Evolutionary conservation across 2,113 vertebrate species (phyloP).

Genomic region (Arothron firmamentum): DNA sequence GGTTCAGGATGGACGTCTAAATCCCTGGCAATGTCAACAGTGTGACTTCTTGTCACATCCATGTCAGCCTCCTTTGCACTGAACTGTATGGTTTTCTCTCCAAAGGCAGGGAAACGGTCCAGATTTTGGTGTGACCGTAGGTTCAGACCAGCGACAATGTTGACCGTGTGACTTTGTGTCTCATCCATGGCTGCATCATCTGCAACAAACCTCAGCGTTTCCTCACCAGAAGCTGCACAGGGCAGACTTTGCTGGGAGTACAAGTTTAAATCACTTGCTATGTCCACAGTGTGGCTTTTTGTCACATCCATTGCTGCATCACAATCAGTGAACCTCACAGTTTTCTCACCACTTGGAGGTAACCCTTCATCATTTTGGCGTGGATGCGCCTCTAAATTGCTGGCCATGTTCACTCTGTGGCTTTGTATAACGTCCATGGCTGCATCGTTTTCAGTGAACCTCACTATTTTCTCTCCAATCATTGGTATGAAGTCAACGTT

Average conservation of each 20-base stretch:
- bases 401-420: constrained; percentile 6
- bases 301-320: no score
- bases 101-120: neutral
- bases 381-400: neutral
- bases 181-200: constrained; percentile 25
- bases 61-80: neutral
- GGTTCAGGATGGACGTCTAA: constrained; percentile 6
- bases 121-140: neutral
- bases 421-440: constrained; percentile 6
- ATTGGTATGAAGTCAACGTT: neutral
- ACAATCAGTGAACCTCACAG: no score
- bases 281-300: no score
- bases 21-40: neutral
- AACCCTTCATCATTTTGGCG: neutral
- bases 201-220: constrained; percentile 14
- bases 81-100: constrained; percentile 29
- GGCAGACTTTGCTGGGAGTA: neutral
- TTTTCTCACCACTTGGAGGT: constrained; percentile 1
- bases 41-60: constrained; percentile 14
- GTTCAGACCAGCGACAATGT: constrained; percentile 6
- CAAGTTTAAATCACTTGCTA: neutral
- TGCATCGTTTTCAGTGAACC: constrained; percentile 9
- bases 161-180: constrained; percentile 21
- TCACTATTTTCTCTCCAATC: constrained; percentile 18
- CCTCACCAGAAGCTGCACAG: neutral